These are phyloP conservation scores for Pomacea canaliculata DNA, from an alignment of 2,888 invertebrate species.

Conservation along the genomic window DNA sequence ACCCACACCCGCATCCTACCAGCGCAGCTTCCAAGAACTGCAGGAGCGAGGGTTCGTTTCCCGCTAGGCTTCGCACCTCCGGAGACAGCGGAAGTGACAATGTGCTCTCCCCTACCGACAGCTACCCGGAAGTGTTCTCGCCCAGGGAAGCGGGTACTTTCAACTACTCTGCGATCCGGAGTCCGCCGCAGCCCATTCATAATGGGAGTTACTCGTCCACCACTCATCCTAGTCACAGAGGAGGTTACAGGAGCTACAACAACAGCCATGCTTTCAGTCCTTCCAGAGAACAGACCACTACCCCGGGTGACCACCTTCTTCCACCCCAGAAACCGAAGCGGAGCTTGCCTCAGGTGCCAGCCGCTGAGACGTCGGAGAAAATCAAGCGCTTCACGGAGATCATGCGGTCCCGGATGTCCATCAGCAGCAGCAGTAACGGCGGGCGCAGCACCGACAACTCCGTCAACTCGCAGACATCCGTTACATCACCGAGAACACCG, in stretches of 20 bases:
- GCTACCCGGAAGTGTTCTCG: background rate
- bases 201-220: background rate
- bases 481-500: conserved; percentile 9
- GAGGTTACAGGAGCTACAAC: background rate
- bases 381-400: conserved; percentile 55
- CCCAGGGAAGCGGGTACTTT: background rate
- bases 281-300: no score
- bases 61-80: no score
- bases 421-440: conserved; percentile 11
- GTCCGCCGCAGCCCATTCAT: background rate
- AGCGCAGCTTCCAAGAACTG: no score
- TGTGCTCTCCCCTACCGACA: background rate
- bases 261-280: background rate
- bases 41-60: no score
- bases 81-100: no score
- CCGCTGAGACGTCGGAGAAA: conserved; percentile 45
- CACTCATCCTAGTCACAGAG: background rate
- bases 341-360: conserved; percentile 49
- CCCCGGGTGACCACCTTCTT: background rate
- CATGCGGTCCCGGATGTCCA: conserved; percentile 36
- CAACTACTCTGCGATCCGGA: background rate
- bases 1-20: background rate
- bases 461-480: conserved; percentile 1
- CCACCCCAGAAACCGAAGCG: conserved; percentile 41
- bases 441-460: conserved; percentile 14